Percentiles rank a stretch among this genome's conserved stretches.
phyloP scores from a whole-genome alignment of 2,888 invertebrate species.

The Dyspetes luteomarginatus region DNA sequence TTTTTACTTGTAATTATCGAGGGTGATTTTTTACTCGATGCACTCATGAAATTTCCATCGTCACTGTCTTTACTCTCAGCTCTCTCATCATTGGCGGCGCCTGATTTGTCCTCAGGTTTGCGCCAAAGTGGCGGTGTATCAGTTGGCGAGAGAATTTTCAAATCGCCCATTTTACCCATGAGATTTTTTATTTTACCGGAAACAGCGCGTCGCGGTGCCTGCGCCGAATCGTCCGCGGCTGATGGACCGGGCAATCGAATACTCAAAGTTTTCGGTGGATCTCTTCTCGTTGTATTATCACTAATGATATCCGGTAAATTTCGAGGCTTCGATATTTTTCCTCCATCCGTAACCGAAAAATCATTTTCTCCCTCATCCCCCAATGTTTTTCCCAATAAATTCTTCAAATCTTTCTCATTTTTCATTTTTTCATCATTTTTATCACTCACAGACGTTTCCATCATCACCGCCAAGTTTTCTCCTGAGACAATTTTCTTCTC shows the following conservation, averaged over 20 bases:
- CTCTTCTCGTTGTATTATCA: slow-evolving; percentile 70
- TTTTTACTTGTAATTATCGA: slow-evolving; percentile 68
- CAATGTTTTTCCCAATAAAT: neutral
- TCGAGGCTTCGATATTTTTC: slow-evolving; percentile 49
- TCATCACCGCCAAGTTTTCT: neutral
- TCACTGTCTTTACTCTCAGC: slow-evolving; percentile 73
- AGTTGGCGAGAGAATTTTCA: slow-evolving; percentile 80
- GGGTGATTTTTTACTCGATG: slow-evolving; percentile 72
- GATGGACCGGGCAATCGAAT: slow-evolving; percentile 67
- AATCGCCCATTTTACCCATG: slow-evolving; percentile 79
- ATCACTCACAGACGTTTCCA: slow-evolving; percentile 2
- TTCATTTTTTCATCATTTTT: slow-evolving; percentile 12
- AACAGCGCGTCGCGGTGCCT: slow-evolving; percentile 71
- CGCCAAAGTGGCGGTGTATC: slow-evolving; percentile 76
- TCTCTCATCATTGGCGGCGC: slow-evolving; percentile 68
- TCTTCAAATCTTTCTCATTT: neutral
- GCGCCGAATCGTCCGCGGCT: slow-evolving; percentile 68
- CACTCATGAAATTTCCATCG: slow-evolving; percentile 76
- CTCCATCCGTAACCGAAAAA: slow-evolving; percentile 57
- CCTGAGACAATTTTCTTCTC: slow-evolving; percentile 17
- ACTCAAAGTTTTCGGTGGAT: slow-evolving; percentile 78
- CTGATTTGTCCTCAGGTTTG: slow-evolving; percentile 74
- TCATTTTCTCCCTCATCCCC: slow-evolving; percentile 30
- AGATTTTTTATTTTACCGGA: slow-evolving; percentile 80
- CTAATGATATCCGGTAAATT: slow-evolving; percentile 27